phyloP scores from a whole-genome alignment of 2,797 vertebrate species.

The Triplophysa yarkandensis region DNA sequence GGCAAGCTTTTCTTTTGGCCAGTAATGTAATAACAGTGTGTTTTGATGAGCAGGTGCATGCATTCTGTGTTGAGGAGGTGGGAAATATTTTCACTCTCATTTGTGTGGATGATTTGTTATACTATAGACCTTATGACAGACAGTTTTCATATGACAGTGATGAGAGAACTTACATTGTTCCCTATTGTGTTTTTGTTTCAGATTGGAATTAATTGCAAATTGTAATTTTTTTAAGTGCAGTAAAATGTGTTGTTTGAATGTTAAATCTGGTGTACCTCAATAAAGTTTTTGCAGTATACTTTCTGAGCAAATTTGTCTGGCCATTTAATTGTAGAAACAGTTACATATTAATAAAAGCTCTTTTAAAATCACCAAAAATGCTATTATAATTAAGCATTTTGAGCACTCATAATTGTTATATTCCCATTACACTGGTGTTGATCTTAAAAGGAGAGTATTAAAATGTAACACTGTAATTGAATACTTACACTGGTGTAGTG shows the following conservation, averaged over 20 bases:
- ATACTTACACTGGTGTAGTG: background rate
- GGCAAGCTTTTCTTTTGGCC: background rate
- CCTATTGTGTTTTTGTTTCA: background rate
- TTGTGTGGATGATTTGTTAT: background rate
- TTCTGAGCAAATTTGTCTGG: too few relatives aligned
- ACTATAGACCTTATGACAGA: background rate
- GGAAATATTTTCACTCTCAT: background rate
- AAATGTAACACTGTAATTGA: background rate
- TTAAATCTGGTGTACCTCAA: background rate
- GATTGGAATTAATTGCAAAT: background rate
- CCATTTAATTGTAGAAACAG: too few relatives aligned
- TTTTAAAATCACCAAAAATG: background rate
- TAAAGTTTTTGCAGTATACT: background rate
- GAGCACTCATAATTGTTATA: background rate
- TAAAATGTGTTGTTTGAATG: too few relatives aligned
- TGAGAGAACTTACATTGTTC: slow-evolving; percentile 7
- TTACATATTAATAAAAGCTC: background rate
- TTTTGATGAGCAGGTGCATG: slow-evolving; percentile 22
- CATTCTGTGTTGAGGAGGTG: slow-evolving; percentile 2
- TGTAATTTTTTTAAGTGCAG: background rate
- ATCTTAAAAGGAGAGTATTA: background rate
- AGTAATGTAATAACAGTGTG: background rate
- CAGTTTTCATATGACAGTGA: slow-evolving; percentile 1
- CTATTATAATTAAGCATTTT: background rate
- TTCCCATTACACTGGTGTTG: slow-evolving; percentile 2